Conservation (phyloP, 2,888 invertebrate species). For the Hemithea aestivaria region DNA sequence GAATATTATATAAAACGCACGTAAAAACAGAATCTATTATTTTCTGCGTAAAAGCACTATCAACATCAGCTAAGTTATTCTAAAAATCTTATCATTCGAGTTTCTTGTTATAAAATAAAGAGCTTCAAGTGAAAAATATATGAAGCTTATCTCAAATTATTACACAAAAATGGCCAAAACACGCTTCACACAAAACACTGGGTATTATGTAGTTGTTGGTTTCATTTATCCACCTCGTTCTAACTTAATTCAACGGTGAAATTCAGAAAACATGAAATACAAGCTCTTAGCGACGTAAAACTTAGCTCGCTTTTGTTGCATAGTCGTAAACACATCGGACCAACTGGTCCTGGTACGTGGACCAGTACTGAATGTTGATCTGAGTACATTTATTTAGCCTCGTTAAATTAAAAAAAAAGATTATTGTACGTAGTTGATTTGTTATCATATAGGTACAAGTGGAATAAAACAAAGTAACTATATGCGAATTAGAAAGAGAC, state of each 20-base stretch:
- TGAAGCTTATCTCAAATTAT: not conserved
- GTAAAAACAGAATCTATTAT: too few relatives aligned
- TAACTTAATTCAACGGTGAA: conserved; percentile 23
- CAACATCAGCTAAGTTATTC: too few relatives aligned
- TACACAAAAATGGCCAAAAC: conserved; percentile 2
- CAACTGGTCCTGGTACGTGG: not conserved
- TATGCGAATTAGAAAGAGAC: too few relatives aligned
- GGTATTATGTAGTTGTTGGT: conserved; percentile 15
- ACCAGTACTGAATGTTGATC: conserved; percentile 8
- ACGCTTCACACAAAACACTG: conserved; percentile 15
- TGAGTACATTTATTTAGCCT: too few relatives aligned
- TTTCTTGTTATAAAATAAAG: not conserved
- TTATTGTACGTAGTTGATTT: too few relatives aligned
- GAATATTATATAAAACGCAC: too few relatives aligned
- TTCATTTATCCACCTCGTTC: conserved; percentile 19
- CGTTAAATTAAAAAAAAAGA: too few relatives aligned
- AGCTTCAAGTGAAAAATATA: conserved; percentile 1
- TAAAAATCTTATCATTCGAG: not conserved
- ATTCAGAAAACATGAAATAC: conserved; percentile 22
- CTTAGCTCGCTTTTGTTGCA: conserved; percentile 23
- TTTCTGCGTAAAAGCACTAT: too few relatives aligned
- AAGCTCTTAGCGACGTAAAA: conserved; percentile 22
- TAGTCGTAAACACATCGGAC: conserved; percentile 29
- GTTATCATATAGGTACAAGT: too few relatives aligned
- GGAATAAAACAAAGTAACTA: too few relatives aligned